Conservation (phyloP, 2,888 invertebrate genomes). For the Meiosimyza platycephala region DNA sequence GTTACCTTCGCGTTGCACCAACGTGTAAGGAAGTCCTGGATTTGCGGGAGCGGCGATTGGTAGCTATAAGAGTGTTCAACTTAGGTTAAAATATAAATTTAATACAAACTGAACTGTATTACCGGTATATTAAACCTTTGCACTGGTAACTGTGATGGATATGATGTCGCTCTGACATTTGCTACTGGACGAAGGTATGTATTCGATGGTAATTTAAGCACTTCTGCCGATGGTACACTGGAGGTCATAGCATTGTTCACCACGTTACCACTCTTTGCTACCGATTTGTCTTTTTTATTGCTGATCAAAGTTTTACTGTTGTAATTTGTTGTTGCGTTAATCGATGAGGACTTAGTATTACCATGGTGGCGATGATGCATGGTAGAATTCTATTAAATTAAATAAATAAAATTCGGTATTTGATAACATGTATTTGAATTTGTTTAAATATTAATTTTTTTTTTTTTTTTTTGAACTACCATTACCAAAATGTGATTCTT, state of each 20-base stretch:
- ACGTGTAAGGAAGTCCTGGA: constrained; percentile 48
- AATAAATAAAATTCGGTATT: not conserved
- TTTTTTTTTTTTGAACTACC: no score
- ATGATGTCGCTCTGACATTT: constrained; percentile 44
- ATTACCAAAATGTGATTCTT: no score
- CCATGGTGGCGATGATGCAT: constrained; percentile 38
- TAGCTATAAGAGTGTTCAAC: constrained; percentile 48
- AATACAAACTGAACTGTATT: constrained; percentile 33
- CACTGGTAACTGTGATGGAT: constrained; percentile 48
- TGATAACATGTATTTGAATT: no score
- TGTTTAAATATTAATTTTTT: no score
- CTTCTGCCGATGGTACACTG: constrained; percentile 46
- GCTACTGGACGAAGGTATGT: constrained; percentile 60
- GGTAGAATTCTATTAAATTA: not conserved
- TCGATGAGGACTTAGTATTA: constrained; percentile 39
- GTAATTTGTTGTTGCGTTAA: constrained; percentile 41
- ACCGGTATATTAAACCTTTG: constrained; percentile 62
- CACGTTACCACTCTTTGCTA: constrained; percentile 35
- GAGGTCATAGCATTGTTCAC: constrained; percentile 4
- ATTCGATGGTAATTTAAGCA: constrained; percentile 60
- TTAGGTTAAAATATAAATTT: not conserved
- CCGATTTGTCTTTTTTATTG: constrained; percentile 46
- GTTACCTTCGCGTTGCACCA: constrained; percentile 52
- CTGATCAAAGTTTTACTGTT: constrained; percentile 35
- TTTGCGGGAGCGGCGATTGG: constrained; percentile 55